Percentiles rank a stretch among this genome's conserved stretches.
These are phyloP conservation scores for Channa maculata DNA, from an alignment of 2,113 vertebrate species.

Conservation along the genomic window DNA sequence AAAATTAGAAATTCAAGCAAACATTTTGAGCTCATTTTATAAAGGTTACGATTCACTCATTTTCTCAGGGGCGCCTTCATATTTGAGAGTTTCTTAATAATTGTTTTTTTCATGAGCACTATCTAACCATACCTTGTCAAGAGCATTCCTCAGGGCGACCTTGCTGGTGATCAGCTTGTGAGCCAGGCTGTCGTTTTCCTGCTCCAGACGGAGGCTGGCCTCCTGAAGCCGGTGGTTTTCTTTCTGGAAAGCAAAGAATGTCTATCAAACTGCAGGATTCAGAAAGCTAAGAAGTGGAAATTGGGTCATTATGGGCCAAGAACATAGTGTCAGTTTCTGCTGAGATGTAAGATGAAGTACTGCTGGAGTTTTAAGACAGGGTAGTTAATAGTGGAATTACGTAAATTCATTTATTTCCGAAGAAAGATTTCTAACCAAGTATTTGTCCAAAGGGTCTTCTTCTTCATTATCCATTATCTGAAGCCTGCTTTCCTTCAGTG, in stretches of 20 bases:
- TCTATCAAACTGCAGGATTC: background rate
- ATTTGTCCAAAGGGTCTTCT: conserved; percentile 90
- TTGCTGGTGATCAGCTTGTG: conserved; percentile 94
- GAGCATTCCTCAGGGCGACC: conserved; percentile 90
- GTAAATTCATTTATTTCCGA: background rate
- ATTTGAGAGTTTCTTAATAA: too few species aligned
- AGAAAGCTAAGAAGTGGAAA: background rate
- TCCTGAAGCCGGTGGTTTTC: conserved; percentile 92
- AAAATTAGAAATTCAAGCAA: too few species aligned
- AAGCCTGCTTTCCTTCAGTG: conserved; percentile 88
- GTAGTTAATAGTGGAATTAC: background rate
- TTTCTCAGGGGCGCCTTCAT: too few species aligned
- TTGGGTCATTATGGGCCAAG: background rate
- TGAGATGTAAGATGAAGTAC: background rate
- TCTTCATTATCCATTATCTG: conserved; percentile 78
- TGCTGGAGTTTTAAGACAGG: background rate
- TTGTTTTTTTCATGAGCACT: background rate
- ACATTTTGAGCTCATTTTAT: background rate
- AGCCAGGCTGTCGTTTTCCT: conserved; percentile 95
- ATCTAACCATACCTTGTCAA: conserved; percentile 88
- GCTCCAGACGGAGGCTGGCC: conserved; percentile 93
- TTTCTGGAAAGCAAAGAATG: conserved; percentile 81
- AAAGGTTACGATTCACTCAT: too few species aligned
- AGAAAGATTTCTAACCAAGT: conserved; percentile 84
- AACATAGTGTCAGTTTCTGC: background rate